Evolutionary conservation across 2,888 invertebrate species (phyloP).

Genomic region (Drosophila borborema): DNA sequence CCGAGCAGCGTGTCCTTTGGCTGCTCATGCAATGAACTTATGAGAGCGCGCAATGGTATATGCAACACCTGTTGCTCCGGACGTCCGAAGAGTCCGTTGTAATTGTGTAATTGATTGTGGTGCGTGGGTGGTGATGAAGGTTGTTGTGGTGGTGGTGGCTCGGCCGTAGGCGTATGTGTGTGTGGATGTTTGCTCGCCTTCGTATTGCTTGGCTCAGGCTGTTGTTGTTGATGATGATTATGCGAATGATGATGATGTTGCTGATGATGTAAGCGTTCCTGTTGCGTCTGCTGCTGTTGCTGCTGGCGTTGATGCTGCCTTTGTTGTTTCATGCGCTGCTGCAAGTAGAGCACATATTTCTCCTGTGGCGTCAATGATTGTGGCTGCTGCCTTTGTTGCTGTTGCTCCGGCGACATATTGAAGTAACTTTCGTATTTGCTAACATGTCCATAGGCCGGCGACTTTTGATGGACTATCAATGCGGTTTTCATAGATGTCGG

Average conservation of each 20-base stretch:
- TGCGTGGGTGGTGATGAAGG: conserved; percentile 18
- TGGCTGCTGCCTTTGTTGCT: conserved; percentile 68
- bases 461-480: conserved; percentile 63
- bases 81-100: conserved; percentile 48
- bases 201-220: conserved; percentile 55
- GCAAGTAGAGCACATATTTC: conserved; percentile 84
- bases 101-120: conserved; percentile 50
- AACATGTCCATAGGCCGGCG: conserved; percentile 56
- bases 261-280: conserved; percentile 54
- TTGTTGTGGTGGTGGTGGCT: conserved; percentile 11
- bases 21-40: conserved; percentile 70
- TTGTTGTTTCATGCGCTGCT: conserved; percentile 81
- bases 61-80: conserved; percentile 76
- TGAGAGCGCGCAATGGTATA: conserved; percentile 75
- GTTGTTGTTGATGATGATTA: conserved; percentile 68
- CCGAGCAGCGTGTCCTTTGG: conserved; percentile 66
- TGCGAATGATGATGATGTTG: conserved; percentile 69
- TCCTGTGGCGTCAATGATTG: conserved; percentile 83
- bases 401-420: conserved; percentile 69
- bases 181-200: conserved; percentile 57
- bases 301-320: conserved; percentile 51
- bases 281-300: conserved; percentile 55
- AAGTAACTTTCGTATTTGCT: conserved; percentile 69
- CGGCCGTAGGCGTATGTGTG: conserved; percentile 37
- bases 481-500: conserved; percentile 52